phyloP scores from a whole-genome alignment of 64 coral and sea anemone genomes.

The Stichodactyla mertensii region DNA sequence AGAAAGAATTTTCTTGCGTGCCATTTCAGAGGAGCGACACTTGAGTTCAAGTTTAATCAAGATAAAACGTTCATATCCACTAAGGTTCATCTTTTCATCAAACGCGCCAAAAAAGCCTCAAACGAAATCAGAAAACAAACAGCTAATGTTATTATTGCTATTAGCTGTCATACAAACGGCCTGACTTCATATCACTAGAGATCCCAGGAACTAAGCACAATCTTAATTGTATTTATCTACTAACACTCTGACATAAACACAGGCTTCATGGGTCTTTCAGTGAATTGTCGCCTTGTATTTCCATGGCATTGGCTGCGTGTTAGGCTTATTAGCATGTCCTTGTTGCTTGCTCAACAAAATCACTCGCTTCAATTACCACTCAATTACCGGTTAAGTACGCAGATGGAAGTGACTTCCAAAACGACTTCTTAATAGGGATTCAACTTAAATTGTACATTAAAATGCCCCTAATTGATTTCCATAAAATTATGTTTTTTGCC shows the following conservation, averaged over 20 bases:
- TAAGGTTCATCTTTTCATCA: constrained; percentile 46
- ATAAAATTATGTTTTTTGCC: constrained; percentile 83
- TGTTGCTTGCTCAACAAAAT: constrained; percentile 72
- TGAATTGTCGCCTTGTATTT: constrained; percentile 8
- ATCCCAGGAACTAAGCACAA: constrained; percentile 36
- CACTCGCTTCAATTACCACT: constrained; percentile 82
- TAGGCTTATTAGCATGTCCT: constrained; percentile 70
- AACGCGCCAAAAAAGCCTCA: constrained; percentile 5
- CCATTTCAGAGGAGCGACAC: constrained; percentile 22
- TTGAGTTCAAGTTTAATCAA: constrained; percentile 50
- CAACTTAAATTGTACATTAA: constrained; percentile 88
- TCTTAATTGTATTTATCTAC: constrained; percentile 28
- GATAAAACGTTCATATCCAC: constrained; percentile 30
- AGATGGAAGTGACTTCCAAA: constrained; percentile 86
- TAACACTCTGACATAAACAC: constrained; percentile 36
- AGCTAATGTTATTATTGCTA: constrained; percentile 57
- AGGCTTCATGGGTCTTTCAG: constrained; percentile 1
- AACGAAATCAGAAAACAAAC: constrained; percentile 47
- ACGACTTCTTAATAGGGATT: constrained; percentile 75
- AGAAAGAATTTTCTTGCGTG: constrained; percentile 58
- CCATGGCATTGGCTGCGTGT: constrained; percentile 10
- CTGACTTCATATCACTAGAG: constrained; percentile 43
- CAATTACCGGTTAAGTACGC: constrained; percentile 96
- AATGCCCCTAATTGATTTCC: constrained; percentile 95
- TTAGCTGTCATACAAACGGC: constrained; percentile 45